Conservation (phyloP, 35 echinoderm and acorn worm species). For the Acanthaster planci region DNA sequence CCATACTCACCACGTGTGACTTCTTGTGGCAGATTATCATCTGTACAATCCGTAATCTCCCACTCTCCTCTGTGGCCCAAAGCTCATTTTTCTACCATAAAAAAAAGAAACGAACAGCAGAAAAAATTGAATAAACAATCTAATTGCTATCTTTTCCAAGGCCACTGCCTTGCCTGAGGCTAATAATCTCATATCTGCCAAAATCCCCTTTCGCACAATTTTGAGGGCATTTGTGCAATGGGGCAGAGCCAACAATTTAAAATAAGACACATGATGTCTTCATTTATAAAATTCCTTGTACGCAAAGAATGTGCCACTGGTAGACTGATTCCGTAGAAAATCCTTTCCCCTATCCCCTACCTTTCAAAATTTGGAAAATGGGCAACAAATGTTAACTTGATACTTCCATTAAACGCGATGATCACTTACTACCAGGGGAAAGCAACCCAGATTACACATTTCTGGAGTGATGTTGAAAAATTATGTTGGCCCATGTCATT, state of each 20-base stretch:
- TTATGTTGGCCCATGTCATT: too few species aligned
- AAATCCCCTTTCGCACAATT: too few species aligned
- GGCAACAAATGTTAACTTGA: neutral
- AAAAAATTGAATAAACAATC: neutral
- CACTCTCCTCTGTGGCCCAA: constrained; percentile 26
- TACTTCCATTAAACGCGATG: neutral
- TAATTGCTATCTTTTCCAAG: neutral
- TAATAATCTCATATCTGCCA: too few species aligned
- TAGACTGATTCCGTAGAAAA: too few species aligned
- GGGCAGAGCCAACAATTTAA: too few species aligned
- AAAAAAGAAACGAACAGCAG: neutral
- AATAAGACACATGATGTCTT: too few species aligned
- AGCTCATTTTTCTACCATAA: constrained; percentile 37
- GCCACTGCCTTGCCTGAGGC: neutral
- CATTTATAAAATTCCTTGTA: too few species aligned
- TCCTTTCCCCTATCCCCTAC: too few species aligned
- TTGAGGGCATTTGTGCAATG: too few species aligned
- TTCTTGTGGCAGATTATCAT: constrained; percentile 42
- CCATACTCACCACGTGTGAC: constrained; percentile 41
- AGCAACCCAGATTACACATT: neutral
- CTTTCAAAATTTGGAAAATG: neutral
- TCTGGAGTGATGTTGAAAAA: neutral
- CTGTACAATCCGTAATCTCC: constrained; percentile 53
- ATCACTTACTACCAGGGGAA: neutral
- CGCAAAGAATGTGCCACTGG: too few species aligned